Evolutionary conservation across 2,113 vertebrate species (phyloP).

Genomic region (Sorex araneus): DNA sequence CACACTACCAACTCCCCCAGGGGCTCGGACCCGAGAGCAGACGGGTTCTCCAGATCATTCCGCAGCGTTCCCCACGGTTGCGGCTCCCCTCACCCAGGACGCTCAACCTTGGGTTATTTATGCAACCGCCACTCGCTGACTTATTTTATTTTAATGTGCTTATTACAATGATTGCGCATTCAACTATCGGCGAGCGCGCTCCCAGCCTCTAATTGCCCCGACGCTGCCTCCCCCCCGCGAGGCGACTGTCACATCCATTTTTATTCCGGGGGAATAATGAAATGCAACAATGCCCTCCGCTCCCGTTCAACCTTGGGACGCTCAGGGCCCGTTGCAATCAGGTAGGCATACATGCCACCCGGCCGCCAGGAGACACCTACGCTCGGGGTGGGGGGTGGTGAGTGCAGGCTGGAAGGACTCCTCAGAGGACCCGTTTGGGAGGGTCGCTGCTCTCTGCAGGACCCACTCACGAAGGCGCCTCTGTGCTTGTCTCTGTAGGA

Average conservation of each 20-base stretch:
- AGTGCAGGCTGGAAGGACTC: not conserved
- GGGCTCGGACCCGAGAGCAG: not conserved
- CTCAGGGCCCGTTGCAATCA: constrained; percentile 72
- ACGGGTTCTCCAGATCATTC: not conserved
- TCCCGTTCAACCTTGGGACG: constrained; percentile 70
- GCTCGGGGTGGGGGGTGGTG: not conserved
- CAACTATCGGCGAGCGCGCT: constrained; percentile 29
- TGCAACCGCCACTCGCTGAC: constrained; percentile 68
- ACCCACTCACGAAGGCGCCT: not conserved
- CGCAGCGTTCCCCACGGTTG: not conserved
- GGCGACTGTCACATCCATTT: constrained; percentile 75
- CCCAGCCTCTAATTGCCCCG: constrained; percentile 71
- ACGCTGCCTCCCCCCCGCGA: constrained; percentile 1
- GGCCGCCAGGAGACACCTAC: not conserved
- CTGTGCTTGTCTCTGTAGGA: not conserved
- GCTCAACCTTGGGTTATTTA: constrained; percentile 75
- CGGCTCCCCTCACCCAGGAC: constrained; percentile 26
- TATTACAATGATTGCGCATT: constrained; percentile 80
- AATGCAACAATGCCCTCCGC: constrained; percentile 75
- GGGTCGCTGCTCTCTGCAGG: not conserved
- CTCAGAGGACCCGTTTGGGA: not conserved
- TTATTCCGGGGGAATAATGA: constrained; percentile 77
- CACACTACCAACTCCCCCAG: not conserved
- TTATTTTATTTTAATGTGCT: constrained; percentile 80
- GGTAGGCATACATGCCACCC: constrained; percentile 69